These are phyloP conservation scores for Drosophila serrata DNA, from an alignment of 1,140 invertebrate species.

Conservation along the genomic window DNA sequence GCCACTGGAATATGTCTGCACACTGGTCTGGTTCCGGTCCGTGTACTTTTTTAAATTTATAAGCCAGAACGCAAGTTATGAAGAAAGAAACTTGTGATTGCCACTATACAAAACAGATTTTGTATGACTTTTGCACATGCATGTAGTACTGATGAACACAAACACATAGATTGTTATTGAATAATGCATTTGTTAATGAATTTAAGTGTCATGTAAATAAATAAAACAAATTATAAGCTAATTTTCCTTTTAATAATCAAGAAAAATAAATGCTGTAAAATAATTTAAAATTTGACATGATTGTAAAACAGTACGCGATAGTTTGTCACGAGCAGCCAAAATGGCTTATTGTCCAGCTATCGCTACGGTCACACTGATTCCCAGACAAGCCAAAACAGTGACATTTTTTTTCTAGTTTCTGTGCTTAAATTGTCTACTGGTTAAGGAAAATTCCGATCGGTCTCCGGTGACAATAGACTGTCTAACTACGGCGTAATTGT, in stretches of 20 bases:
- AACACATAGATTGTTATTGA: conserved; percentile 70
- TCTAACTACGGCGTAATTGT: conserved; percentile 13
- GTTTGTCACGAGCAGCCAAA: background rate
- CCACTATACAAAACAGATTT: conserved; percentile 55
- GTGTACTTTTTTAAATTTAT: conserved; percentile 66
- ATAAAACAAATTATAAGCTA: conserved; percentile 11
- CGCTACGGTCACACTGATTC: conserved; percentile 15
- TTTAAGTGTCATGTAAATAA: conserved; percentile 77
- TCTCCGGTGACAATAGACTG: background rate
- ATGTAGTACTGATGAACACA: conserved; percentile 72
- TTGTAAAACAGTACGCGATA: conserved; percentile 1
- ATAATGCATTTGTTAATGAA: conserved; percentile 79
- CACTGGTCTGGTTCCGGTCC: conserved; percentile 40
- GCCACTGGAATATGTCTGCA: conserved; percentile 11
- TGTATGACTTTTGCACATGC: conserved; percentile 59
- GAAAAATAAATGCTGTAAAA: too few species aligned
- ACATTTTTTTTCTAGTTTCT: conserved; percentile 41
- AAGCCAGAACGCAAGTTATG: conserved; percentile 69
- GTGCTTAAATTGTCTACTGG: background rate
- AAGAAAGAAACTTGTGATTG: conserved; percentile 58
- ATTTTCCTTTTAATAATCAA: background rate
- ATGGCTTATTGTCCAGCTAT: background rate
- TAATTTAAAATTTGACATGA: background rate
- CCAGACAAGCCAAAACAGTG: conserved; percentile 74
- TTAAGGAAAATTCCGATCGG: background rate